These are phyloP conservation scores for Cliona cf. orientalis DNA, from an alignment of 37 sponge, comb jelly and placozoan genomes.

Conservation along the genomic window DNA sequence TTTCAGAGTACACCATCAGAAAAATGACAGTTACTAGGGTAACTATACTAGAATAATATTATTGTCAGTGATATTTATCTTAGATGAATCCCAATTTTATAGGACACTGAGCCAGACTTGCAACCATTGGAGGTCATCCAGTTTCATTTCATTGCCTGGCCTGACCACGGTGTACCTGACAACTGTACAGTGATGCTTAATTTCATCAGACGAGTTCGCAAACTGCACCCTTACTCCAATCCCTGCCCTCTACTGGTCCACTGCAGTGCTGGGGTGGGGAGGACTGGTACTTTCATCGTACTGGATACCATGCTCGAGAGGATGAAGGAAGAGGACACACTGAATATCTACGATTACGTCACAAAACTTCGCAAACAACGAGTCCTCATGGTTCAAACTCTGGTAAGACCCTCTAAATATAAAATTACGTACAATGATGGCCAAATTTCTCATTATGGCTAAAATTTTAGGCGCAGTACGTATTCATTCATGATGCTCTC, in stretches of 20 bases:
- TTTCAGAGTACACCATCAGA: slow-evolving; percentile 71
- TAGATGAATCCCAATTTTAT: too few species aligned
- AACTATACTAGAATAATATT: too few species aligned
- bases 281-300: slow-evolving; percentile 75
- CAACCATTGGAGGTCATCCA: slow-evolving; percentile 55
- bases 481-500: slow-evolving; percentile 90
- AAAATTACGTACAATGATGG: too few species aligned
- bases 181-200: slow-evolving; percentile 63
- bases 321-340: slow-evolving; percentile 30
- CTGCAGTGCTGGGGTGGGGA: slow-evolving; percentile 84
- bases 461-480: slow-evolving; percentile 73
- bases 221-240: slow-evolving; percentile 27
- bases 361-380: slow-evolving; percentile 45
- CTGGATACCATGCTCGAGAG: slow-evolving; percentile 70
- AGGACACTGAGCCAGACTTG: background rate
- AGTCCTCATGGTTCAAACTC: slow-evolving; percentile 65
- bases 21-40: slow-evolving; percentile 54
- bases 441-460: too few species aligned
- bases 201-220: slow-evolving; percentile 63
- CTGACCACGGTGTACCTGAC: slow-evolving; percentile 82
- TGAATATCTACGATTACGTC: slow-evolving; percentile 51
- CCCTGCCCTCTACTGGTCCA: slow-evolving; percentile 65
- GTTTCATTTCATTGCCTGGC: slow-evolving; percentile 79
- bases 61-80: too few species aligned
- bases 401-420: too few species aligned